Evolutionary conservation across 2,888 invertebrate species (phyloP).

Genomic region (Nephrotoma appendiculata): DNA sequence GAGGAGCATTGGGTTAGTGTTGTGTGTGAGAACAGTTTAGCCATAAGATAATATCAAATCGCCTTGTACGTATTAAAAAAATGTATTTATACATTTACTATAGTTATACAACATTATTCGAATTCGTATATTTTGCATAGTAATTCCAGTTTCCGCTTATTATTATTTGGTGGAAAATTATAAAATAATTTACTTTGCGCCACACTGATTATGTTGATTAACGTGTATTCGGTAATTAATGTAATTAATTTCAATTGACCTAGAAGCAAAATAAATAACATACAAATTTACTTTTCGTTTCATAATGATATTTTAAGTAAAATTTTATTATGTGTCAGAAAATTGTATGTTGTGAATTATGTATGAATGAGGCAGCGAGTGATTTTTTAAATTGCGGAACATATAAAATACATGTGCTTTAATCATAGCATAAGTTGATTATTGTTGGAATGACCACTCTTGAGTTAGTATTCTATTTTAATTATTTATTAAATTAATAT

Average conservation of each 20-base stretch:
- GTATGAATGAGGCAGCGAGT: too few species aligned
- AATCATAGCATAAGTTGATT: too few species aligned
- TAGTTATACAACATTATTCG: neutral
- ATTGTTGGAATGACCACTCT: too few species aligned
- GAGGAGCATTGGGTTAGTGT: neutral
- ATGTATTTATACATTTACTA: neutral
- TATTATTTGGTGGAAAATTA: neutral
- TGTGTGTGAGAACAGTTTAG: neutral
- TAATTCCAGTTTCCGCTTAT: neutral
- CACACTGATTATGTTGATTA: neutral
- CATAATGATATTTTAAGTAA: neutral
- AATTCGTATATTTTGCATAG: neutral
- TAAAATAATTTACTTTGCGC: neutral
- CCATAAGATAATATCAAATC: neutral
- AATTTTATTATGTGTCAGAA: neutral
- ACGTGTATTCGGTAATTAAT: neutral
- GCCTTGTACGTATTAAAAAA: neutral
- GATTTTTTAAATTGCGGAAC: too few species aligned
- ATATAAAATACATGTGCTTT: too few species aligned
- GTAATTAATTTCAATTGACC: neutral
- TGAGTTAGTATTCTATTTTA: too few species aligned
- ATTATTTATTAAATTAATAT: too few species aligned
- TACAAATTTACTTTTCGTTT: neutral
- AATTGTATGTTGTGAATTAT: neutral
- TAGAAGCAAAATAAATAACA: neutral